Evolutionary conservation across 2,113 vertebrate species (phyloP), one percentile per base, ranked within the genome.

Genomic region (Tauraco erythrolophus): DNA sequence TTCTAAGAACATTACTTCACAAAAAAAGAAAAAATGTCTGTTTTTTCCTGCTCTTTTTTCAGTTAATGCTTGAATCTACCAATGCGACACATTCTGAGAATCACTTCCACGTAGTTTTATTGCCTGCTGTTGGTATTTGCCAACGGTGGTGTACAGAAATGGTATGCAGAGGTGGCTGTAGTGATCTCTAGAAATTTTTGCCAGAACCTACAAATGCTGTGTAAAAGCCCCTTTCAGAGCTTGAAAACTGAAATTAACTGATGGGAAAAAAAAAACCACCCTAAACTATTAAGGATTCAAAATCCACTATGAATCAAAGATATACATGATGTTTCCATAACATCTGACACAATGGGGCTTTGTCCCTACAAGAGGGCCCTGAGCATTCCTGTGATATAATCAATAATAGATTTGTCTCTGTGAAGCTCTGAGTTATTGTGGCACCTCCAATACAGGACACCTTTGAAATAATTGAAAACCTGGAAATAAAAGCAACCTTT

Each of bases 391-490:
- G 43, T 76, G 88, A 95, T 91, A 94, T 6, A 86, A 91, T 75
- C 83, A 87, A 71, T 71, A 96, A 95, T 88, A 94, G 79, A 92
- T 94, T 94, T 88, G 83, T 91, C 88, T 66, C 58, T 86, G 60
- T 18, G 60, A 92, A 84, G 92, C 39, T 95, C 86, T 84, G 82
- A 92, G 35, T 90, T 96, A 93, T 72, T 90, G 85, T 68, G 56
- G 72, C 53, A 96, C 80, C 57, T 95, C 80, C 69, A 78, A 60
- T 41, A 82, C 24, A 92, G 61, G 22, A 79, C 94, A 88, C 3
- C 11, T 78, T 84, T 81, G 88, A 94, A 97, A 96, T 95, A 93
- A 96, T 85, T 96, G 94, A 92, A 96, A 96, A 83, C 24, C 57
- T 92, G 65, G 94, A 96, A 96, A 82, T 96, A 92, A 92, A 85